These are phyloP conservation scores for Masticophis lateralis DNA, from an alignment of 2,797 vertebrate genomes.

Conservation along the genomic window DNA sequence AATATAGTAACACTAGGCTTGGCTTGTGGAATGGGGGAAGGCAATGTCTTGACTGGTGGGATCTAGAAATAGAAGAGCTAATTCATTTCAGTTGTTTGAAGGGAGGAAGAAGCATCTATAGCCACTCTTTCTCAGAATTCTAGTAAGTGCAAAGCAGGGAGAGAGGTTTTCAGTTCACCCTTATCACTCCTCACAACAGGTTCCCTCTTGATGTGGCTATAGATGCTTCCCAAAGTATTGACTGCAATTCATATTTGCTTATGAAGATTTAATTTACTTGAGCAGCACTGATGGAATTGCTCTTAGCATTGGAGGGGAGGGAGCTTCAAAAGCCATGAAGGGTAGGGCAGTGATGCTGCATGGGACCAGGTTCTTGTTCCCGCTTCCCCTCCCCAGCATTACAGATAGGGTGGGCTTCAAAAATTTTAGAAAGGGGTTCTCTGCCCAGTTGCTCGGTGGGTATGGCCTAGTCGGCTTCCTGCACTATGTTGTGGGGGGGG, in stretches of 20 bases:
- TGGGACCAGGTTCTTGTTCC: not conserved
- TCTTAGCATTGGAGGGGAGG: not conserved
- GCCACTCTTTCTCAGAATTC: slow-evolving; percentile 63
- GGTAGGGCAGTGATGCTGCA: not conserved
- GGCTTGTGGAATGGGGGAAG: slow-evolving; percentile 72
- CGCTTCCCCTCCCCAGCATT: no score
- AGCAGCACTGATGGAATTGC: not conserved
- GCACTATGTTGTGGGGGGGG: no score
- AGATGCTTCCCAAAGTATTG: not conserved
- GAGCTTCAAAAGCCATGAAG: not conserved
- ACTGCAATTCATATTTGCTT: not conserved
- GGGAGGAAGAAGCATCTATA: slow-evolving; percentile 62
- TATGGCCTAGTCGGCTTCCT: no score
- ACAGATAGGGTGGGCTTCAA: no score
- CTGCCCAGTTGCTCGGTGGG: no score
- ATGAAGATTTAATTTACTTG: not conserved
- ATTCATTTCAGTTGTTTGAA: slow-evolving; percentile 71
- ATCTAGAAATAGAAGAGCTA: slow-evolving; percentile 75
- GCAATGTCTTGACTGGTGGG: slow-evolving; percentile 67
- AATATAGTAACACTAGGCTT: slow-evolving; percentile 78
- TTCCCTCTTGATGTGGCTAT: not conserved
- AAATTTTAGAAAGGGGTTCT: no score
- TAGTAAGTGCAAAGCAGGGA: slow-evolving; percentile 51
- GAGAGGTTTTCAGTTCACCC: slow-evolving; percentile 21
- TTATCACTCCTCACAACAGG: not conserved